Evolutionary conservation across 1,140 invertebrate genomes (phyloP), one percentile per base, ranked within the genome.

Genomic region (Berghia stephanieae): DNA sequence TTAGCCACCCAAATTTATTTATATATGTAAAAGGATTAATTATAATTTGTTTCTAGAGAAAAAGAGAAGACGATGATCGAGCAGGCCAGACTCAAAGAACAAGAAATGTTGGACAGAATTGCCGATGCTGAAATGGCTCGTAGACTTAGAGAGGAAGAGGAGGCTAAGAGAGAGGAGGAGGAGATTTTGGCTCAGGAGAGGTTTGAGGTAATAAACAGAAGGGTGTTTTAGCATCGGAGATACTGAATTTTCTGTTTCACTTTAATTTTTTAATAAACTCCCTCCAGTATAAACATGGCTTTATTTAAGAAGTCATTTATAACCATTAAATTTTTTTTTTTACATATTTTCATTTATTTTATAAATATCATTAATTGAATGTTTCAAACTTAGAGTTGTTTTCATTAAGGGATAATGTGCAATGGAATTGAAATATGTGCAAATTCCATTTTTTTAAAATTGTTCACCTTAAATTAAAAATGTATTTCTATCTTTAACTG

Each of bases 21-120:
- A n/a, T n/a, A n/a, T n/a, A n/a, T 49, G 10, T 49, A 49, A 49
- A 49, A 10, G 46, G 10, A 10, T 49, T 49, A 49, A 49, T 13
- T n/a, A 13, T 10, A 49, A 13, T 13, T 49, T 49, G 46, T n/a
- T 49, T 27, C 31, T 24, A 55, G 83, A n/a, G 83, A 84, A 60
- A 75, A 81, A 38, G 83, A 86, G 69, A 83, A 77, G 34, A 79
- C 82, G 34, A 79, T 82, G 71, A 79, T 79, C 73, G 83, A 83
- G 44, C 80, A 80, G 10, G 85, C 80, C 4, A 78, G 81, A 46
- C 75, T 71, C 72, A 84, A 83, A 49, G 85, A 84, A 43, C 72
- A 80, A 52, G 84, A 84, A 46, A 84, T 84, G 82, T 77, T 84
- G 40, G 80, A 82, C 31, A 80, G 81, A 34, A 86, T 85, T 42